Percentiles rank a stretch among this genome's conserved stretches.
phyloP scores from a whole-genome alignment of 2,113 vertebrate genomes.

The Sturnira hondurensis region DNA sequence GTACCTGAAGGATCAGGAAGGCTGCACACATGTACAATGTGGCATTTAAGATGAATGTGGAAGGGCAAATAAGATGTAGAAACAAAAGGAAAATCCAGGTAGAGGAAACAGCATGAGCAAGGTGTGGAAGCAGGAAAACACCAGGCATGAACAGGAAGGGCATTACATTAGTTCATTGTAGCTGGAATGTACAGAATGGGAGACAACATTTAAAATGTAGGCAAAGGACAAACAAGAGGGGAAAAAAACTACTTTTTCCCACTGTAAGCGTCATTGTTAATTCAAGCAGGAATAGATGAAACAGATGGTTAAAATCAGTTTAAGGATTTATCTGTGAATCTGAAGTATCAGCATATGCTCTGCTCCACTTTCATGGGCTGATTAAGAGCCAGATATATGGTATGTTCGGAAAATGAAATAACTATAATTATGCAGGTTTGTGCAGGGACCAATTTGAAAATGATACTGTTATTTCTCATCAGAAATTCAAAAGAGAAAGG shows the following conservation, averaged over 20 bases:
- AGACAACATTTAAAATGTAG: neutral
- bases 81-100: neutral
- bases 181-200: neutral
- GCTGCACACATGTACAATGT: neutral
- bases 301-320: neutral
- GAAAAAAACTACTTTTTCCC: neutral
- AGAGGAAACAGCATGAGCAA: neutral
- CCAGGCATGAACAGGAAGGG: neutral
- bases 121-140: neutral
- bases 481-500: neutral
- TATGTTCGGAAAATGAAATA: neutral
- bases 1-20: neutral
- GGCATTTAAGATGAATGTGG: neutral
- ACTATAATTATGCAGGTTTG: neutral
- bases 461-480: slow-evolving; percentile 15
- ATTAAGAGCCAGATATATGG: neutral
- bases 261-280: neutral
- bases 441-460: neutral
- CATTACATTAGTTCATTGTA: neutral
- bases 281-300: neutral
- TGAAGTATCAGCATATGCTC: neutral
- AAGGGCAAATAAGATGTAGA: neutral
- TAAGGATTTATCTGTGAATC: slow-evolving; percentile 1
- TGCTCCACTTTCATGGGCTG: neutral
- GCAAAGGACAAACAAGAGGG: neutral